phyloP scores from a whole-genome alignment of 2,888 invertebrate species.

The Morpho achilles region DNA sequence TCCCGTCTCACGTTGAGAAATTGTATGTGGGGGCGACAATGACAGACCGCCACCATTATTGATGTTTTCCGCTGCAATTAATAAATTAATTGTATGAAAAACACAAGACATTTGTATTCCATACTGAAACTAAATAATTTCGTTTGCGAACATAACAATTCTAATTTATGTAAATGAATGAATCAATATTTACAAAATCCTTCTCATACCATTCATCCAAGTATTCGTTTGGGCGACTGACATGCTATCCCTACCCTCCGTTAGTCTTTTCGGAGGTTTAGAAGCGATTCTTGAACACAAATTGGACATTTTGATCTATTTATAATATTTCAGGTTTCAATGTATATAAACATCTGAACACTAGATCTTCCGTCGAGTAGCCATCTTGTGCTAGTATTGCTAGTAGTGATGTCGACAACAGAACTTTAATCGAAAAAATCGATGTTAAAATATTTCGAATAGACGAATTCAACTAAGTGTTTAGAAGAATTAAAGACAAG shows the following conservation, averaged over 20 bases:
- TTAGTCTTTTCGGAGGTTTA: conserved; percentile 87
- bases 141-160: conserved; percentile 28
- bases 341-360: conserved; percentile 21
- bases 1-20: conserved; percentile 83
- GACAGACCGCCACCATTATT: conserved; percentile 87
- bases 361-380: conserved; percentile 26
- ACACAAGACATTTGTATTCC: no score
- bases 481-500: no score
- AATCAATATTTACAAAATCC: conserved; percentile 44
- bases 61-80: conserved; percentile 82
- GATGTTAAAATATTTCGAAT: no score
- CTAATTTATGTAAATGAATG: conserved; percentile 32
- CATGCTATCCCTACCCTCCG: conserved; percentile 85
- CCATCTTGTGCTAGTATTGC: conserved; percentile 31
- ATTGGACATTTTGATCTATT: conserved; percentile 81
- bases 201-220: conserved; percentile 90
- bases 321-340: conserved; percentile 25
- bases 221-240: conserved; percentile 89
- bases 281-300: conserved; percentile 86
- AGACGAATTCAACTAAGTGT: no score
- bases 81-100: conserved; percentile 13
- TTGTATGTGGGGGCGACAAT: conserved; percentile 85
- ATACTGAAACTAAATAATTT: no score
- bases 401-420: no score
- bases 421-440: no score